Conservation (phyloP, 2,888 invertebrate species). For the Mantis religiosa region DNA sequence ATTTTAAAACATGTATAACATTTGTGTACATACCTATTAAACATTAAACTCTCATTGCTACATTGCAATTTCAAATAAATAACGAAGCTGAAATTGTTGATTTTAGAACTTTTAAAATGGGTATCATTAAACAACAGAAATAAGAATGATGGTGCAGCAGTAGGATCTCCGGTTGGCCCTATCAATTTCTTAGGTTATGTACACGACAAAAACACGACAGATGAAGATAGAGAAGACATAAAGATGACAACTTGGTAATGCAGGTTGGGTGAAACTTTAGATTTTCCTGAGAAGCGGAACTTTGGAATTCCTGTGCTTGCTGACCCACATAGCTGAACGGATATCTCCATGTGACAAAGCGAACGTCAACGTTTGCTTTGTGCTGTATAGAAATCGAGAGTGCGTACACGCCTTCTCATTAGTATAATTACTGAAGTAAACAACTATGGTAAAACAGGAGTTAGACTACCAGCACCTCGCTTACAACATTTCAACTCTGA, state of each 20-base stretch:
- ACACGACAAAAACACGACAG: not conserved
- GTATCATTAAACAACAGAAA: no score
- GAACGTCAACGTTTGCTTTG: not conserved
- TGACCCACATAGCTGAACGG: not conserved
- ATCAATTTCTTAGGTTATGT: no score
- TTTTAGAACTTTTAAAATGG: no score
- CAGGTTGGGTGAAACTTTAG: not conserved
- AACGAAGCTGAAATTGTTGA: no score
- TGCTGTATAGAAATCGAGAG: not conserved
- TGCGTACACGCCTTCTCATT: not conserved
- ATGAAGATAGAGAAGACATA: not conserved
- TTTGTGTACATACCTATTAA: no score
- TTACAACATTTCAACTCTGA: not conserved
- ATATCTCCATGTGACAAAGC: not conserved
- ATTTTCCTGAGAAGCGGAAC: no score
- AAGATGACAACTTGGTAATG: not conserved
- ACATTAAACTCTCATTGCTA: no score
- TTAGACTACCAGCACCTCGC: not conserved
- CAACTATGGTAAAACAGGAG: not conserved
- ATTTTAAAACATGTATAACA: no score
- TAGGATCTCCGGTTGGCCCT: no score
- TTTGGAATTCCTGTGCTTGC: not conserved
- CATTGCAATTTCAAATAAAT: no score
- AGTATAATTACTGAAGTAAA: not conserved
- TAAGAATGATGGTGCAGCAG: no score